Conservation (phyloP, 2,797 vertebrate genomes). For the Trachurus trachurus region DNA sequence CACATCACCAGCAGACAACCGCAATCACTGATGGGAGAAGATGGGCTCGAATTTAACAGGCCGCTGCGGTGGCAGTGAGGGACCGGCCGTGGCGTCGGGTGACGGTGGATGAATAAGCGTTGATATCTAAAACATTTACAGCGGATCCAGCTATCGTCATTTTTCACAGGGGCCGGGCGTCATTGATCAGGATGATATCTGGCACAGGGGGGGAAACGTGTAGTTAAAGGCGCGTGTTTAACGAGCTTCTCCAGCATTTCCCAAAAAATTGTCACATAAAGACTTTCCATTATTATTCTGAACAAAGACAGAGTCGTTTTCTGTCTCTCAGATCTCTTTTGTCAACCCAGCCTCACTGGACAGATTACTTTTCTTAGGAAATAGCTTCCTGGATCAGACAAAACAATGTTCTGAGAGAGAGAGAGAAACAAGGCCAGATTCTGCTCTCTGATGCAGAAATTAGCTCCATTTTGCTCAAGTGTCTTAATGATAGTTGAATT, state of each 20-base stretch:
- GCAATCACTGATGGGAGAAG: conserved; percentile 60
- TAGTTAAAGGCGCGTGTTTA: conserved; percentile 77
- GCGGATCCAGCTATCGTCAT: conserved; percentile 48
- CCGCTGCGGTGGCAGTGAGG: conserved; percentile 61
- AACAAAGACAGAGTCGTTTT: conserved; percentile 68
- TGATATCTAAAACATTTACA: conserved; percentile 75
- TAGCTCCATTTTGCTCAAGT: conserved; percentile 60
- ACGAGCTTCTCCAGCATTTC: conserved; percentile 61
- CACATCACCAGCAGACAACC: conserved; percentile 53
- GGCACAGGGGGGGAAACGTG: conserved; percentile 38
- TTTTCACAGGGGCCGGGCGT: conserved; percentile 51
- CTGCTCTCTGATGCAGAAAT: conserved; percentile 62
- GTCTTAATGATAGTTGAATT: conserved; percentile 48
- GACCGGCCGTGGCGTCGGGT: conserved; percentile 43
- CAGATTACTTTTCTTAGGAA: conserved; percentile 57
- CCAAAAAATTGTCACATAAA: conserved; percentile 69
- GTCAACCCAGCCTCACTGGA: conserved; percentile 45
- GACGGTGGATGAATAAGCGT: conserved; percentile 55
- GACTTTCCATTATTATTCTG: conserved; percentile 71
- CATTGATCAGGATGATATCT: conserved; percentile 76
- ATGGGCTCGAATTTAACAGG: conserved; percentile 53
- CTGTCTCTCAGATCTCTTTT: conserved; percentile 71
- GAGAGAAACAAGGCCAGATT: conserved; percentile 41
- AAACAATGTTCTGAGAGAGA: conserved; percentile 37
- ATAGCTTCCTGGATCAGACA: conserved; percentile 60